Evolutionary conservation across 2,797 vertebrate species (phyloP).

Genomic region (Sebastiscus albofasciatus): DNA sequence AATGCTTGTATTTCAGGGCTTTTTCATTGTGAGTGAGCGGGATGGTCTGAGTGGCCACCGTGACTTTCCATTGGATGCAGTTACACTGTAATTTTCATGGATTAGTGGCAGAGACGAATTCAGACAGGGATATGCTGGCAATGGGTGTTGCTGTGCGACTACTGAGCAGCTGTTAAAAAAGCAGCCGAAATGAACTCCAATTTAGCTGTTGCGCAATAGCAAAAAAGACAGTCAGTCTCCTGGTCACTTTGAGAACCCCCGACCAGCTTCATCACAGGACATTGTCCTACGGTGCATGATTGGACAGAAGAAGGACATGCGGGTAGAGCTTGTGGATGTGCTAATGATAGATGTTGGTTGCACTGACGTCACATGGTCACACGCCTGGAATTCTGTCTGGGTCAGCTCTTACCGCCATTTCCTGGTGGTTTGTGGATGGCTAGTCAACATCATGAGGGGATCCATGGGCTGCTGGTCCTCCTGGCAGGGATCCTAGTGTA

Average conservation of each 20-base stretch:
- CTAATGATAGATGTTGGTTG: conserved; percentile 80
- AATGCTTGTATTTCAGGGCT: conserved; percentile 45
- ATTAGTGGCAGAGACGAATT: conserved; percentile 76
- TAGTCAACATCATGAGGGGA: conserved; percentile 60
- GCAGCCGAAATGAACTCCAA: conserved; percentile 42
- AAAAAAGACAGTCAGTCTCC: conserved; percentile 15
- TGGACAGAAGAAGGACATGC: conserved; percentile 49
- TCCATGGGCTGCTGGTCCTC: conserved; percentile 63
- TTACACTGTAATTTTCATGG: conserved; percentile 81
- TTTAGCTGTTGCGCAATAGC: conserved; percentile 40
- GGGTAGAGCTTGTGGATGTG: conserved; percentile 69
- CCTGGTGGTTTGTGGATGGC: conserved; percentile 73
- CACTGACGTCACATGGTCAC: conserved; percentile 79
- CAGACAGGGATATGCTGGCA: conserved; percentile 63
- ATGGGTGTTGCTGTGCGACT: conserved; percentile 44
- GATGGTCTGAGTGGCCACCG: conserved; percentile 53
- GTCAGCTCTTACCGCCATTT: conserved; percentile 69
- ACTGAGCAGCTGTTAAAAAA: conserved; percentile 62
- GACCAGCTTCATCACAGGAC: conserved; percentile 33
- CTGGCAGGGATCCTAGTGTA: conserved; percentile 54
- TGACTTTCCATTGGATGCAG: conserved; percentile 75
- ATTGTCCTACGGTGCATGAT: conserved; percentile 33
- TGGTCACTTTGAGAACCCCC: conserved; percentile 46
- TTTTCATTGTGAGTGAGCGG: conserved; percentile 39
- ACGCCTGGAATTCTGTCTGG: conserved; percentile 76